Conservation (phyloP, 92 coral and sea anemone species). For the Diadumene lineata region DNA sequence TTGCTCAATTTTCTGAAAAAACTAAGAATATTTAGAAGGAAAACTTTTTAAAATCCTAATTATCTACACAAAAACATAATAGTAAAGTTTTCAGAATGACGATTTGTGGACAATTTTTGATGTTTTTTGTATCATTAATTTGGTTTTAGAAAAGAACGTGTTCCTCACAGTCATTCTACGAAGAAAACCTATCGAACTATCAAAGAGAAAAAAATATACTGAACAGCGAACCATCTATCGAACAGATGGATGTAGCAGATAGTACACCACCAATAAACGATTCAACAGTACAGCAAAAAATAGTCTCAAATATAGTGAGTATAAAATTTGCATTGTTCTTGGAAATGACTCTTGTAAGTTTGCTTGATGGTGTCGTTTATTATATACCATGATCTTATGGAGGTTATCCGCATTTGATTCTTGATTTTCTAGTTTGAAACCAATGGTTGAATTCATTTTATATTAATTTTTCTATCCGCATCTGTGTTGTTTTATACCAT, state of each 20-base stretch:
- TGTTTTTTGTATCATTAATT: background rate
- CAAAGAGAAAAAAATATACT: slow-evolving; percentile 2
- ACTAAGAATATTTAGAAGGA: too few species aligned
- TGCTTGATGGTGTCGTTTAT: background rate
- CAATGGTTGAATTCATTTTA: too few species aligned
- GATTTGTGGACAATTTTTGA: too few species aligned
- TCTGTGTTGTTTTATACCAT: too few species aligned
- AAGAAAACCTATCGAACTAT: background rate
- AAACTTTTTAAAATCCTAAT: too few species aligned
- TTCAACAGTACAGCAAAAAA: background rate
- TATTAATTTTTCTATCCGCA: too few species aligned
- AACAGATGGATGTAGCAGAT: slow-evolving; percentile 8
- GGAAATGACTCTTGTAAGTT: background rate
- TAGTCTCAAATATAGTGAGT: slow-evolving; percentile 10
- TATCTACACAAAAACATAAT: too few species aligned
- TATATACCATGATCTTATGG: too few species aligned
- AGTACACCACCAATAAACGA: background rate
- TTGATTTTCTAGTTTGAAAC: too few species aligned
- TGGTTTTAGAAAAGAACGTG: slow-evolving; percentile 25
- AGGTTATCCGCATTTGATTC: too few species aligned
- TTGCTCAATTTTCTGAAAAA: too few species aligned
- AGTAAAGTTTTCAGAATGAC: too few species aligned
- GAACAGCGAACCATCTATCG: background rate
- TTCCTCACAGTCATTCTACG: background rate
- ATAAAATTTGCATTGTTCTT: background rate